phyloP scores from a whole-genome alignment of 2,113 vertebrate genomes.

The Progne subis region DNA sequence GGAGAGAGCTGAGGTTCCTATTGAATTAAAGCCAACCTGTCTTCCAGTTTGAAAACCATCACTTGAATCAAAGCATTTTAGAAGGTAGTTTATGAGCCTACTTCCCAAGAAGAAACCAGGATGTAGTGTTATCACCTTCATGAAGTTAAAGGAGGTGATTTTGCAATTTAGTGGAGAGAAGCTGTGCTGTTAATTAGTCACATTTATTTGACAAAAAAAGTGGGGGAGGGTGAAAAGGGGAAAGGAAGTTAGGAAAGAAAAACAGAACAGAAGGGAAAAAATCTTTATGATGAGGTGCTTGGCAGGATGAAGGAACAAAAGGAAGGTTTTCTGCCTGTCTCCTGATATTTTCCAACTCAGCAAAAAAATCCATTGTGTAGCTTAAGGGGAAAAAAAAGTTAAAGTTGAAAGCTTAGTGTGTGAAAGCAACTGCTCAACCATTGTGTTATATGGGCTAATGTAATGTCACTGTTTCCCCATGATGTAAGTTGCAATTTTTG shows the following conservation, averaged over 20 bases:
- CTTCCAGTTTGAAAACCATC: not conserved
- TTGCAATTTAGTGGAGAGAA: not conserved
- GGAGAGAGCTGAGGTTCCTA: conserved; percentile 27
- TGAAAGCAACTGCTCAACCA: conserved; percentile 77
- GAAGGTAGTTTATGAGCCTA: not conserved
- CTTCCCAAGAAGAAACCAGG: not conserved
- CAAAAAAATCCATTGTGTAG: conserved; percentile 78
- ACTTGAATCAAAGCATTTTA: conserved; percentile 1
- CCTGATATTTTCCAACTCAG: conserved; percentile 81
- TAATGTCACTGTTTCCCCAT: conserved; percentile 48
- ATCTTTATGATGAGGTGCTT: conserved; percentile 73
- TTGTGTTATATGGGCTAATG: conserved; percentile 69
- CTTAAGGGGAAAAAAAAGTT: conserved; percentile 65
- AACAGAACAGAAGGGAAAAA: conserved; percentile 47
- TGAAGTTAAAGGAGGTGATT: not conserved
- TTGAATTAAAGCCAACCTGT: conserved; percentile 25
- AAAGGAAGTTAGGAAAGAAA: conserved; percentile 39
- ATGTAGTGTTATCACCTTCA: not conserved
- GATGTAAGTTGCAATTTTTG: conserved; percentile 37
- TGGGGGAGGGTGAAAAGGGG: not conserved
- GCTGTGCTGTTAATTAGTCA: conserved; percentile 26
- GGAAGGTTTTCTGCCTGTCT: conserved; percentile 78
- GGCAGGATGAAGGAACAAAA: conserved; percentile 78
- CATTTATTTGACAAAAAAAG: conserved; percentile 26
- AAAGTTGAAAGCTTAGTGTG: conserved; percentile 77